Base-by-base conservation (phyloP, 53 echinoderm and acorn worm genomes). In the Actinopyga echinites region DNA sequence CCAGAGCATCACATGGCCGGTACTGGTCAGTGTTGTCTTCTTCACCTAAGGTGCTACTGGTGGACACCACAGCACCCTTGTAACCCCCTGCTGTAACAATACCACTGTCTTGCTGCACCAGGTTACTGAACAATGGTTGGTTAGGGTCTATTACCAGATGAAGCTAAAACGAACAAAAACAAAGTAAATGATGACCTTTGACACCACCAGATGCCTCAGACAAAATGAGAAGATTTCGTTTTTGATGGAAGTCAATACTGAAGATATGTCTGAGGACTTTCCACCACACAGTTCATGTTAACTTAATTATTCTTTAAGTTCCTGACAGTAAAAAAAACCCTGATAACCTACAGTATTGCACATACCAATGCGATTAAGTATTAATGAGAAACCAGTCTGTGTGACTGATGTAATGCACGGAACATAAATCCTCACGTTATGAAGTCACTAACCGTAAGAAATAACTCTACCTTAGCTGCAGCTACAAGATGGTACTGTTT, bases 61-160 rank as follows among this genome's bases (percentile, higher is more conserved):
- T 93, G 31, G 91, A 77, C 26, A 83, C 64, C 31, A 78, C 74
- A 19, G 95, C 85, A 26, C 75, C 64, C 33, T 83, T 89, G 88
- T 96, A 93, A 10, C 93, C 93, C 24, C 97, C 97, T 17, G 97
- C 97, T 1, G 93, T 96, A 24, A 96, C 97, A 32, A 96, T 94
- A 36, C 97, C 97, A 35, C 89, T 89, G 71, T 96, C 97, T 78
- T 96, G 97, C 89, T 96, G 90, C 57, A 96, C 97, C 33, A 96
- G 85, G 75, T 93, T 96, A 57, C 93, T 96, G 88, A 96, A 96
- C 58, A 96, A 84, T 2, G 97, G 97, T 87, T 96, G 97, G 34
- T 87, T 84, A 0, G 90, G 92, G 59, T 88, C 75, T 82, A 96
- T 93, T 55, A 92, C 90, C 56, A 93, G 82, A 82, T 96, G 90